These are phyloP conservation scores for Hydropsyche betteni DNA, from an alignment of 2,888 invertebrate genomes.

Conservation along the genomic window DNA sequence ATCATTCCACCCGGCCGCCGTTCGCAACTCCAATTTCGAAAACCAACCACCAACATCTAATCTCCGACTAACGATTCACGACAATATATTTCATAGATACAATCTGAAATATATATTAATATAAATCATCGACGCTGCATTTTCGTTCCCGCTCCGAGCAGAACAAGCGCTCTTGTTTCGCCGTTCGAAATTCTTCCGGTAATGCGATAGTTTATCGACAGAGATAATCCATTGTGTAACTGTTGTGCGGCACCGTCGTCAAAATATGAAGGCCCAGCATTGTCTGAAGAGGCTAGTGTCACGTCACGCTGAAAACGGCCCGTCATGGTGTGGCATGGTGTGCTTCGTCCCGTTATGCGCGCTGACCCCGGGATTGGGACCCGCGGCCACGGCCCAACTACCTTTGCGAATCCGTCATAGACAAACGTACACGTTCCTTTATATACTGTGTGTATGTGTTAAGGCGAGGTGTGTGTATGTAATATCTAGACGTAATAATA, in stretches of 20 bases:
- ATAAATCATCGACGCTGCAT: too few relatives aligned
- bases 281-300: slow-evolving; percentile 37
- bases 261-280: slow-evolving; percentile 38
- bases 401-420: neutral
- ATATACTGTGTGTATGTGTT: too few relatives aligned
- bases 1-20: too few relatives aligned
- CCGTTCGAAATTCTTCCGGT: slow-evolving; percentile 38
- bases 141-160: too few relatives aligned
- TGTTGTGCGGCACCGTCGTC: slow-evolving; percentile 38
- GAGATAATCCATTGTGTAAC: slow-evolving; percentile 41
- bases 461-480: too few relatives aligned
- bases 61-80: too few relatives aligned
- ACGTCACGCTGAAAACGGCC: slow-evolving; percentile 41
- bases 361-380: slow-evolving; percentile 42
- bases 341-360: slow-evolving; percentile 37
- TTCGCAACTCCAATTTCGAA: too few relatives aligned
- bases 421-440: too few relatives aligned
- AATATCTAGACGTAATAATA: too few relatives aligned
- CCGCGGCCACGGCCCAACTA: neutral
- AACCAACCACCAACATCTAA: too few relatives aligned
- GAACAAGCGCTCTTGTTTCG: slow-evolving; percentile 32
- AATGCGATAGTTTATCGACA: slow-evolving; percentile 38
- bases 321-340: slow-evolving; percentile 36
- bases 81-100: too few relatives aligned
- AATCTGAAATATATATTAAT: too few relatives aligned